Evolutionary conservation across 2,888 invertebrate genomes (phyloP), one percentile per base, ranked within the genome.

Genomic region (Ischnura elegans): DNA sequence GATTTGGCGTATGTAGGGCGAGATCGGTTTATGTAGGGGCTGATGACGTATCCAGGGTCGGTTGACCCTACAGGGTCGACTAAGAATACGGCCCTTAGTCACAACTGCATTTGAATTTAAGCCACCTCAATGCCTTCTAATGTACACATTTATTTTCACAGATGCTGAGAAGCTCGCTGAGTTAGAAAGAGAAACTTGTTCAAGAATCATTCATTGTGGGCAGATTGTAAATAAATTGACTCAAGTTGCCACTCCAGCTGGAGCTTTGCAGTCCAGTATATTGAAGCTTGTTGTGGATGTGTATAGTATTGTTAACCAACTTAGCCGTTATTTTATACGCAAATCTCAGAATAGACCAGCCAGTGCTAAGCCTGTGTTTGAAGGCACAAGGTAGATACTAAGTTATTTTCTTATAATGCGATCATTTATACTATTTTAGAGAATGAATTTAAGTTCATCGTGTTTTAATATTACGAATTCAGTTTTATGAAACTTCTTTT

Each of bases 281-380:
- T n/a, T 90, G 8, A 90, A 90, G n/a, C 66, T 90, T 25, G n/a
- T 90, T 43, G 90, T 90, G 45, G 90, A 90, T 66, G 61, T 90
- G 25, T 90, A 90, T 43, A 90, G 55, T 43, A 43, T 61, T 42
- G 90, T 90, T 16, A 5, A 43, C 21, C 8, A 29, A 16, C 19
- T 90, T 3, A 61, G 51, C 25, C 36, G n/a, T 25, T 90, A 90
- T 90, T 90, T 66, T 61, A 90, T 90, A 36, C 42, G 43, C 29
- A 61, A 61, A 43, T 90, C 90, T 43, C 55, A 61, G 25, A 90
- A 43, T 25, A 90, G 61, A 43, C 86, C 86, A 46, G 16, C 46
- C 13, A 61, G 8, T 66, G 61, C 61, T 1, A 90, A 51, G 43
- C 90, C 90, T 43, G 61, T 90, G 43, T 90, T 90, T 90, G 90